phyloP scores from a whole-genome alignment of 2,113 vertebrate genomes.

The Psephotus haematonotus region DNA sequence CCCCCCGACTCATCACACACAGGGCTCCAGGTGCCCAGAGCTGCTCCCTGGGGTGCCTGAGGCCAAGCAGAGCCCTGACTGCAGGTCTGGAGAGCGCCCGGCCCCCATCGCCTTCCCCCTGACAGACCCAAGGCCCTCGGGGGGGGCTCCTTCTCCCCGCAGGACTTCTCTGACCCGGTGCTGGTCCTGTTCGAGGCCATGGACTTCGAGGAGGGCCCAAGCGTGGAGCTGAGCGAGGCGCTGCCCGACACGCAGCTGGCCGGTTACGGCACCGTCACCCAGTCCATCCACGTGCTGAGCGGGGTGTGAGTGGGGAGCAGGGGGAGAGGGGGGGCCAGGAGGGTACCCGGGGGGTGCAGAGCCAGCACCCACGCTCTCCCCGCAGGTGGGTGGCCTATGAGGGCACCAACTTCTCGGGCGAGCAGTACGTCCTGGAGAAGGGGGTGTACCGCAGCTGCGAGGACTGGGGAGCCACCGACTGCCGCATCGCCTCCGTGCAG shows the following conservation, averaged over 20 bases:
- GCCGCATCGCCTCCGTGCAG: constrained; percentile 85
- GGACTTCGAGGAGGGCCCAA: constrained; percentile 79
- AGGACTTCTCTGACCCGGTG: constrained; percentile 87
- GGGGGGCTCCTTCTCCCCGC: not conserved
- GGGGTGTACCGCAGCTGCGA: constrained; percentile 89
- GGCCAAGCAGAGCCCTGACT: not conserved
- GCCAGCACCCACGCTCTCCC: not conserved
- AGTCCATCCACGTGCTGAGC: constrained; percentile 88
- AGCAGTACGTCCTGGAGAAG: constrained; percentile 94
- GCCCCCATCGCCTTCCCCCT: accelerated
- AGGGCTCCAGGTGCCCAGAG: not conserved
- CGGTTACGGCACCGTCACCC: constrained; percentile 71
- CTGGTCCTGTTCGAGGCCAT: constrained; percentile 84
- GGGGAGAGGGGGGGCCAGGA: accelerated
- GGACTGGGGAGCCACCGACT: constrained; percentile 88
- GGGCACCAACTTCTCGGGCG: constrained; percentile 88
- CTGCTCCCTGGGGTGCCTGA: not conserved
- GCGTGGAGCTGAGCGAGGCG: constrained; percentile 85
- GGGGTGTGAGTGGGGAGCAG: constrained; percentile 82
- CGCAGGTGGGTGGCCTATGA: constrained; percentile 92
- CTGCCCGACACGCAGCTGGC: constrained; percentile 84
- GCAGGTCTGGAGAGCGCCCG: accelerated
- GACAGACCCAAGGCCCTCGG: not conserved
- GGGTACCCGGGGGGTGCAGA: accelerated
- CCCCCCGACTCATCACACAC: not conserved